Percentiles rank a stretch among this genome's conserved stretches.
Evolutionary conservation across 2,797 vertebrate genomes (phyloP).

Genomic region (Enteromius treurensis): DNA sequence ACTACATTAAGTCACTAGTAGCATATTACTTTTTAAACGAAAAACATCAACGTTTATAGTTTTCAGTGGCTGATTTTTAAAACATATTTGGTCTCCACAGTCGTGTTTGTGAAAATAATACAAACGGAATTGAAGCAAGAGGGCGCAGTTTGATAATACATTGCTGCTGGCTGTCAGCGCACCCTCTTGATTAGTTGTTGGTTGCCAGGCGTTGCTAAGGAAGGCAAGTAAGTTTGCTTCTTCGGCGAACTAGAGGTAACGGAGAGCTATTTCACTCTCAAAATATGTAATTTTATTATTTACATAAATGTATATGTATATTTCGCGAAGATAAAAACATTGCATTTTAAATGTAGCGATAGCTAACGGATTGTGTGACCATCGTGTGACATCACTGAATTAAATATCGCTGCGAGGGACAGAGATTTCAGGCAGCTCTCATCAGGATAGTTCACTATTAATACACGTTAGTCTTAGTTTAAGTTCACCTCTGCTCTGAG

Average conservation of each 20-base stretch:
- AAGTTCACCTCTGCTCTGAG: neutral
- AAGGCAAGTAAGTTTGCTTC: conserved; percentile 46
- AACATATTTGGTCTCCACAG: neutral
- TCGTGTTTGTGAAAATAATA: neutral
- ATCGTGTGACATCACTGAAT: conserved; percentile 2
- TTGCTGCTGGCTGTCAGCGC: too few relatives aligned
- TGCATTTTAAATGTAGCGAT: neutral
- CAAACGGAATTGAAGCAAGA: neutral
- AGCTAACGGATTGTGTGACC: neutral
- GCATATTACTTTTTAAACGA: neutral
- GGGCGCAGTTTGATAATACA: conserved; percentile 12
- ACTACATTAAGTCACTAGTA: neutral
- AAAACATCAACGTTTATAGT: neutral
- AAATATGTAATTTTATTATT: neutral
- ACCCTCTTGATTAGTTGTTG: conserved; percentile 16
- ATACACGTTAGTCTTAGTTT: neutral
- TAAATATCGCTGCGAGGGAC: neutral
- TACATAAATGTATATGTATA: neutral
- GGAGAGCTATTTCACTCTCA: neutral
- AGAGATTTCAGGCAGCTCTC: neutral
- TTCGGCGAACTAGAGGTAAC: conserved; percentile 16
- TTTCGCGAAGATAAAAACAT: neutral
- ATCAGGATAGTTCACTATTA: neutral
- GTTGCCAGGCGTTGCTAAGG: conserved; percentile 50
- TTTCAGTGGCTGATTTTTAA: neutral